phyloP scores from a whole-genome alignment of 2,888 invertebrate genomes.

The Galerucella pusilla region DNA sequence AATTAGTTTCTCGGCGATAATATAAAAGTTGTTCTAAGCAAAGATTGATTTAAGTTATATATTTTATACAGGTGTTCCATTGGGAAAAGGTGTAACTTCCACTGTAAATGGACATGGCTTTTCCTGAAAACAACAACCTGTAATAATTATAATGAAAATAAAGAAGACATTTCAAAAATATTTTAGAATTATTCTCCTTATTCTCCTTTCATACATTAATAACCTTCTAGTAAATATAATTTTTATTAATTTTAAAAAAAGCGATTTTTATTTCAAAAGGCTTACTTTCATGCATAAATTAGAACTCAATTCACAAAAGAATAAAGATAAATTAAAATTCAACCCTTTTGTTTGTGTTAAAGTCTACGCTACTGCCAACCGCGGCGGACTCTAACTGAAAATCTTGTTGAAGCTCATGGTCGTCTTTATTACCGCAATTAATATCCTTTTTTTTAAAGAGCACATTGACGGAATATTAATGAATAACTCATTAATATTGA shows the following conservation, averaged over 20 bases:
- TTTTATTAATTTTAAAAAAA: not conserved
- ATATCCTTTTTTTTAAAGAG: slow-evolving; percentile 29
- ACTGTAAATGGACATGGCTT: too few relatives aligned
- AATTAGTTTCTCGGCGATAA: slow-evolving; percentile 36
- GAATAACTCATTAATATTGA: slow-evolving; percentile 42
- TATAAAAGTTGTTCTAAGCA: not conserved
- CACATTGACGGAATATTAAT: slow-evolving; percentile 43
- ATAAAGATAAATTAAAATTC: not conserved
- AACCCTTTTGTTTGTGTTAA: not conserved
- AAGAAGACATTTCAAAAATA: too few relatives aligned
- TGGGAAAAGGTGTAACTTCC: too few relatives aligned
- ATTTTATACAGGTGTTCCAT: not conserved
- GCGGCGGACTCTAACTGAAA: slow-evolving; percentile 5
- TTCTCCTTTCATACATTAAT: too few relatives aligned
- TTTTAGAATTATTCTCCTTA: too few relatives aligned
- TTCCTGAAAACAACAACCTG: not conserved
- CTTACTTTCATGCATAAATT: not conserved
- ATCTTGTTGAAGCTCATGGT: slow-evolving; percentile 22
- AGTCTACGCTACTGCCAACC: slow-evolving; percentile 8
- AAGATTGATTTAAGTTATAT: not conserved
- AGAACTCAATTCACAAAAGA: not conserved
- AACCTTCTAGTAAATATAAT: too few relatives aligned
- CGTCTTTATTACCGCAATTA: slow-evolving; percentile 31
- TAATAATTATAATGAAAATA: too few relatives aligned
- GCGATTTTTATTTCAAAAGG: too few relatives aligned